Conservation (phyloP, 2,888 invertebrate genomes). For the Eupithecia subfuscata region DNA sequence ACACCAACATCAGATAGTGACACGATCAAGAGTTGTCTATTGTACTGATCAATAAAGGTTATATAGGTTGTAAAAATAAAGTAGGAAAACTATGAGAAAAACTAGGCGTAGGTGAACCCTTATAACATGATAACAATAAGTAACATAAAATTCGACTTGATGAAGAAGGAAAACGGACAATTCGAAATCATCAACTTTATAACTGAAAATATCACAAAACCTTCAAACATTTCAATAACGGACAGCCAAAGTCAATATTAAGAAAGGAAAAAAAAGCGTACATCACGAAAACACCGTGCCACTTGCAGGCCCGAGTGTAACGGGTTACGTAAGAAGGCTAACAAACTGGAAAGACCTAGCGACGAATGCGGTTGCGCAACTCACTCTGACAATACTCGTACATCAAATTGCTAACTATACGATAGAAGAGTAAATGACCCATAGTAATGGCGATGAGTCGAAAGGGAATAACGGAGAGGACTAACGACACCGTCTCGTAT, state of each 20-base stretch:
- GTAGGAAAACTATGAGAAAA: neutral
- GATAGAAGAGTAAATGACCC: conserved; percentile 17
- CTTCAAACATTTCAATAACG: neutral
- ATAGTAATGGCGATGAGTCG: conserved; percentile 1
- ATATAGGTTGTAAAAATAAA: neutral
- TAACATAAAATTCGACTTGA: neutral
- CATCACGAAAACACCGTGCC: conserved; percentile 37
- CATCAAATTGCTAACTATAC: conserved; percentile 16
- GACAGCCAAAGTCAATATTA: conserved; percentile 7
- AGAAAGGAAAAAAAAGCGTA: conserved; percentile 34
- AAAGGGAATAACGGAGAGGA: neutral
- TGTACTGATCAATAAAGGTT: neutral
- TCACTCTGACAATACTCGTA: conserved; percentile 37
- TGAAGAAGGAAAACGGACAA: conserved; percentile 27
- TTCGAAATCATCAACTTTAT: neutral
- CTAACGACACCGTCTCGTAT: neutral
- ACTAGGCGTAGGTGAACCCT: neutral
- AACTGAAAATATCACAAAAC: conserved; percentile 1
- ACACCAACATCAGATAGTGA: neutral
- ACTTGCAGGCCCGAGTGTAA: conserved; percentile 41
- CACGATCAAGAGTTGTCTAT: neutral
- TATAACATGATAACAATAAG: neutral
- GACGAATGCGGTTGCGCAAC: conserved; percentile 36
- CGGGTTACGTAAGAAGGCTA: conserved; percentile 39
- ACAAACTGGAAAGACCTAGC: conserved; percentile 44